Conservation (phyloP, 2,797 vertebrate genomes). For the Naso thynnoides region DNA sequence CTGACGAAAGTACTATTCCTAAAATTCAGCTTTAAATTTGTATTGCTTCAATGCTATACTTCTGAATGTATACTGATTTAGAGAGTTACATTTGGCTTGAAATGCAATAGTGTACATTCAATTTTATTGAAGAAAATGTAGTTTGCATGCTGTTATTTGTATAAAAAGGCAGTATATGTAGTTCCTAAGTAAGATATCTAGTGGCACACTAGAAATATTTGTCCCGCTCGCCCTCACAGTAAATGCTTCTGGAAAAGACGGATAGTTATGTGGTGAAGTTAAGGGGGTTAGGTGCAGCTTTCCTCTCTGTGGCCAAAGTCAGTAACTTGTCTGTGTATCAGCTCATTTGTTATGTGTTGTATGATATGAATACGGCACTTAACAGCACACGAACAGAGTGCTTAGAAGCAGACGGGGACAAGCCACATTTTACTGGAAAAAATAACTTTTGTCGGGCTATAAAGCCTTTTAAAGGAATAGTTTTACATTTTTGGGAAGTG, state of each 20-base stretch:
- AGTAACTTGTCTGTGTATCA: slow-evolving; percentile 22
- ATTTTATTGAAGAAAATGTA: background rate
- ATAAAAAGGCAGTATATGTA: background rate
- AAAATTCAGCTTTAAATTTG: background rate
- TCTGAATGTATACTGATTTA: background rate
- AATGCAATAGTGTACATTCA: background rate
- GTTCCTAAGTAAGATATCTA: slow-evolving; percentile 7
- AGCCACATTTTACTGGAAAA: background rate
- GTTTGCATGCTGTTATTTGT: background rate
- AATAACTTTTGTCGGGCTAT: background rate
- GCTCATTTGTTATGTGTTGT: slow-evolving; percentile 45
- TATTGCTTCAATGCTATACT: background rate
- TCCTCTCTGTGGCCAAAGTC: slow-evolving; percentile 24
- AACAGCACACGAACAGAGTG: slow-evolving; percentile 8
- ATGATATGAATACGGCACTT: slow-evolving; percentile 29
- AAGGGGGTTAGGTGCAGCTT: slow-evolving; percentile 20
- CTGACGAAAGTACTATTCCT: background rate
- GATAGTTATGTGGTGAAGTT: background rate
- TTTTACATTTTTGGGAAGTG: background rate
- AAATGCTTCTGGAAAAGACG: slow-evolving; percentile 22
- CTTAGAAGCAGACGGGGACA: slow-evolving; percentile 21
- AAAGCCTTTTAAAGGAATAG: background rate
- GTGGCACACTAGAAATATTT: slow-evolving; percentile 25
- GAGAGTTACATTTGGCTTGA: background rate
- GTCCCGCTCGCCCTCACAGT: slow-evolving; percentile 14